phyloP scores from a whole-genome alignment of 2,888 invertebrate species.

The Ormyrus rosae region DNA sequence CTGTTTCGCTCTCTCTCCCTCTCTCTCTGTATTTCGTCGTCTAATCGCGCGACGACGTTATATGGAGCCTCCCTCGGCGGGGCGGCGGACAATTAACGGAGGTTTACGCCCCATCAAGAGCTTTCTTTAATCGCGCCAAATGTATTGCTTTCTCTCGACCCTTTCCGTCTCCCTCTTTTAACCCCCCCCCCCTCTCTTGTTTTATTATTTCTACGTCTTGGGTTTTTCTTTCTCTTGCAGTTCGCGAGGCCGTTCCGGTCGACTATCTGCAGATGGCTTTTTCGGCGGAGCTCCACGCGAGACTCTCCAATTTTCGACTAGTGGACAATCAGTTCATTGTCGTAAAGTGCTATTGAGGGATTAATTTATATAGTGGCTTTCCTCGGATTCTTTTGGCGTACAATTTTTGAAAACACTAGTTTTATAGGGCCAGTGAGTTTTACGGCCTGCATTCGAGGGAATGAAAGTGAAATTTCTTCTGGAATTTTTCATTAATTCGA shows the following conservation, averaged over 20 bases:
- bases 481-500: constrained; percentile 4
- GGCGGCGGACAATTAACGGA: constrained; percentile 58
- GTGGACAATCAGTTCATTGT: no score
- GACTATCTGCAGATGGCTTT: background rate
- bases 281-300: background rate
- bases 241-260: no score
- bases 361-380: no score
- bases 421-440: background rate
- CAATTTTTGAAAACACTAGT: background rate
- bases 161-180: constrained; percentile 5
- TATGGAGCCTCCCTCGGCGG: constrained; percentile 37
- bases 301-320: background rate
- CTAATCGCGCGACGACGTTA: constrained; percentile 49
- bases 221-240: no score
- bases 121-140: constrained; percentile 61
- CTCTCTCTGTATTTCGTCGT: constrained; percentile 33
- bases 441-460: background rate
- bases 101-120: constrained; percentile 60
- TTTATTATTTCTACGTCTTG: no score
- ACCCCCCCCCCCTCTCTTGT: background rate
- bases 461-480: background rate
- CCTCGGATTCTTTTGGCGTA: background rate
- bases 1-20: constrained; percentile 19
- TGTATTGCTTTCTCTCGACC: constrained; percentile 58
- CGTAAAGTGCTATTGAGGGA: no score